Evolutionary conservation across 2,113 vertebrate species (phyloP).

Genomic region (Osmerus mordax): DNA sequence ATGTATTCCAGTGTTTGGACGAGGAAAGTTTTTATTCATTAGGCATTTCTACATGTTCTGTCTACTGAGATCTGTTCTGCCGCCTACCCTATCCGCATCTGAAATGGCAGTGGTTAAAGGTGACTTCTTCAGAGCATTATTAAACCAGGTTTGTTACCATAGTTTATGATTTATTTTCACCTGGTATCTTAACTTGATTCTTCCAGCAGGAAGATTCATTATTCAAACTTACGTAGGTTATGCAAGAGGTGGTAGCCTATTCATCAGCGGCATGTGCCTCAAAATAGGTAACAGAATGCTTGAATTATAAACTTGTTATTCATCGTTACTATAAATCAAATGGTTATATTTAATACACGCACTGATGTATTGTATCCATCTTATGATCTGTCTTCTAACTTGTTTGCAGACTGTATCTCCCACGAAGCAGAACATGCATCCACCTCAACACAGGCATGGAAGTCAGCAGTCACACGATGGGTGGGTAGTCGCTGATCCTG

Average conservation of each 20-base stretch:
- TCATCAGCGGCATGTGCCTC: neutral
- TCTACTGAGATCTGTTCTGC: conserved; percentile 56
- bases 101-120: conserved; percentile 59
- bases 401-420: neutral
- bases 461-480: neutral
- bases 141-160: conserved; percentile 29
- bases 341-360: neutral
- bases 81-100: conserved; percentile 52
- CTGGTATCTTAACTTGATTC: conserved; percentile 15
- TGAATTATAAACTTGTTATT: neutral
- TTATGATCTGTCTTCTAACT: neutral
- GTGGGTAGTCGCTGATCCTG: neutral
- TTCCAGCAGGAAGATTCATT: conserved; percentile 24
- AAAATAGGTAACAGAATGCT: neutral
- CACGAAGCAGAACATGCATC: neutral
- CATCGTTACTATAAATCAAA: neutral
- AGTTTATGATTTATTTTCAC: conserved; percentile 42
- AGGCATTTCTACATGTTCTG: conserved; percentile 57
- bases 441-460: neutral
- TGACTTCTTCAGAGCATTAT: conserved; percentile 61
- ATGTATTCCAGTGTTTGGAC: conserved; percentile 58
- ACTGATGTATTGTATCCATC: neutral
- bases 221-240: conserved; percentile 12
- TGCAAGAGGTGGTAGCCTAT: neutral
- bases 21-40: conserved; percentile 68